phyloP scores from a whole-genome alignment of 1,140 invertebrate species.

The Neomicropteryx cornuta region DNA sequence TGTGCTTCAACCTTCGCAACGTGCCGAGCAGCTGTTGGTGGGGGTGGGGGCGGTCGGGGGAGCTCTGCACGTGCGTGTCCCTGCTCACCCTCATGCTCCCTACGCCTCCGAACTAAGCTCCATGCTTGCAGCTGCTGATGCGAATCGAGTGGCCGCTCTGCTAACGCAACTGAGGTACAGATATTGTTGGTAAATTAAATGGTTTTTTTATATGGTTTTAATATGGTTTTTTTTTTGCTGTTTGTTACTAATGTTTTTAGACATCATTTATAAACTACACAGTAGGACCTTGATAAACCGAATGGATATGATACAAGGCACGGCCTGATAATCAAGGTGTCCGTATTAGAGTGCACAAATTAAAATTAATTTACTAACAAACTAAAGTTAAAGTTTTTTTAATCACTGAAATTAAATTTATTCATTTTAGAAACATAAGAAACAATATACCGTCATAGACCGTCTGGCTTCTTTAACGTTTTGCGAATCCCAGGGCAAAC shows the following conservation, averaged over 20 bases:
- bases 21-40: slow-evolving; percentile 82
- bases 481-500: no score
- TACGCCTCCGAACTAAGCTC: slow-evolving; percentile 71
- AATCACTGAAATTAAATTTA: no score
- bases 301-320: no score
- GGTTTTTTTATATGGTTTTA: background rate
- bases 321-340: no score
- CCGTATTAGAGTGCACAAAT: no score
- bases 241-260: slow-evolving; percentile 4
- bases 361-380: no score
- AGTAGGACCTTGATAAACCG: no score
- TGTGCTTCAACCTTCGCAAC: slow-evolving; percentile 75
- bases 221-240: background rate
- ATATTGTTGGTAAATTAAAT: background rate
- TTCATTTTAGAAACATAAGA: no score
- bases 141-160: slow-evolving; percentile 19
- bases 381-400: no score
- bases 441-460: no score
- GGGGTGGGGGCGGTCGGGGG: slow-evolving; percentile 93
- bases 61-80: slow-evolving; percentile 79
- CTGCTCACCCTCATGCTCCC: slow-evolving; percentile 72
- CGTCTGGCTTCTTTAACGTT: no score
- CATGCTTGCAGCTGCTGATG: slow-evolving; percentile 42
- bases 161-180: slow-evolving; percentile 33
- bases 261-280: slow-evolving; percentile 8